phyloP scores from a whole-genome alignment of 2,888 invertebrate species.

The Heliothis peltigera region DNA sequence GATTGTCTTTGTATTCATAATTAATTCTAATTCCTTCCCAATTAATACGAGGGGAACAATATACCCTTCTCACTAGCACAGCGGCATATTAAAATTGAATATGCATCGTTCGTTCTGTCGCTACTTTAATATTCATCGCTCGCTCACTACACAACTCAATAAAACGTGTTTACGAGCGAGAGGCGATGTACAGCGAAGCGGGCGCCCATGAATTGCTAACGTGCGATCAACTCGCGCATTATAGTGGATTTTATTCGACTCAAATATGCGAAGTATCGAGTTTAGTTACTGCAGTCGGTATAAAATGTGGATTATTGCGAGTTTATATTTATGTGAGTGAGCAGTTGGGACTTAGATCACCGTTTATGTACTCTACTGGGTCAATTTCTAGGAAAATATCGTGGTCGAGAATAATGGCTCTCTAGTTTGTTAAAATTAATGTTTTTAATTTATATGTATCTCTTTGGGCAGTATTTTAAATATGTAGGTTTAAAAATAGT shows the following conservation, averaged over 20 bases:
- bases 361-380: neutral
- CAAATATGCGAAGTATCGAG: slow-evolving; percentile 53
- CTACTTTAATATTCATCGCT: slow-evolving; percentile 82
- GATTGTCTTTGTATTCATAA: neutral
- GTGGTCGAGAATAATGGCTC: neutral
- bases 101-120: slow-evolving; percentile 71
- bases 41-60: slow-evolving; percentile 42
- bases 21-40: slow-evolving; percentile 15
- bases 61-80: slow-evolving; percentile 48
- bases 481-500: too few species aligned
- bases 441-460: neutral
- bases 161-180: slow-evolving; percentile 82
- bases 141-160: slow-evolving; percentile 78
- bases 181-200: slow-evolving; percentile 77
- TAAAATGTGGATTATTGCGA: slow-evolving; percentile 42
- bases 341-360: neutral
- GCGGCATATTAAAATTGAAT: slow-evolving; percentile 75
- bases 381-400: neutral
- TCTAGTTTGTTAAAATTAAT: neutral
- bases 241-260: slow-evolving; percentile 59
- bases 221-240: slow-evolving; percentile 64
- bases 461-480: too few species aligned
- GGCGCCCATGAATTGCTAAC: slow-evolving; percentile 75
- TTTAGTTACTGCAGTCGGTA: slow-evolving; percentile 38
- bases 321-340: slow-evolving; percentile 12